Base-by-base conservation (phyloP, 2,113 vertebrate genomes). In the Hypomesus transpacificus region DNA sequence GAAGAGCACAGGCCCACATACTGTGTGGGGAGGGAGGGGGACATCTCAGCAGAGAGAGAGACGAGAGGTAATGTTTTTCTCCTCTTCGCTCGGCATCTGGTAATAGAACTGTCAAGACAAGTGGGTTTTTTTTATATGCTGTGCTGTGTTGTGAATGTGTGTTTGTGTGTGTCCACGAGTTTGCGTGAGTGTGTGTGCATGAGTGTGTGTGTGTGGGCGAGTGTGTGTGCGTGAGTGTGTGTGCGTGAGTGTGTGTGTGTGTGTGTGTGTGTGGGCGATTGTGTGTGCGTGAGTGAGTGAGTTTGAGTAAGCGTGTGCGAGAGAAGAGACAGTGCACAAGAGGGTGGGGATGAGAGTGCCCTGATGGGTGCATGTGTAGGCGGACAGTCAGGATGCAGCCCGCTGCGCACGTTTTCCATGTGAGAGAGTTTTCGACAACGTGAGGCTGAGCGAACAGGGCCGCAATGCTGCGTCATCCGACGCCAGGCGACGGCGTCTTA, bases 401-500 rank as follows among this genome's bases (percentile, higher is more conserved):
- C 11, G 39, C 39, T 9, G 0, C 1, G 39, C 39, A 46, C 9
- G 9, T 46, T 46, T 46, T 7, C 39, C 39, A 46, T 11, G 39
- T 46, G 5, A 34, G 24, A 46, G 39, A 46, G 8, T 46, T 46
- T 46, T 7, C 39, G 39, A 13, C 39, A 46, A 46, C 39, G 39
- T 46, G 39, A 46, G 39, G 39, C 39, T 9, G 39, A 46, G 39
- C 39, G 31, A 34, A 34, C 31, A 7, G 31, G 31, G 24, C 24
- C 24, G 24, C 24, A 26, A 26, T 2, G 24, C 24, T 26, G 24
- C 24, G 24, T 26, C 24, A 26, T 26, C 24, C 24, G 24, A 26
- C 24, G 31, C 7, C 31, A 34, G 31, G 31, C 1, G 31, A 5
- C 9, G 1, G 8, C 9, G 39, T 46, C 39, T 85, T 87, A 98